Percentiles rank a stretch among this genome's conserved stretches.
phyloP scores from a whole-genome alignment of 2,113 vertebrate genomes.

The Argyrosomus japonicus region DNA sequence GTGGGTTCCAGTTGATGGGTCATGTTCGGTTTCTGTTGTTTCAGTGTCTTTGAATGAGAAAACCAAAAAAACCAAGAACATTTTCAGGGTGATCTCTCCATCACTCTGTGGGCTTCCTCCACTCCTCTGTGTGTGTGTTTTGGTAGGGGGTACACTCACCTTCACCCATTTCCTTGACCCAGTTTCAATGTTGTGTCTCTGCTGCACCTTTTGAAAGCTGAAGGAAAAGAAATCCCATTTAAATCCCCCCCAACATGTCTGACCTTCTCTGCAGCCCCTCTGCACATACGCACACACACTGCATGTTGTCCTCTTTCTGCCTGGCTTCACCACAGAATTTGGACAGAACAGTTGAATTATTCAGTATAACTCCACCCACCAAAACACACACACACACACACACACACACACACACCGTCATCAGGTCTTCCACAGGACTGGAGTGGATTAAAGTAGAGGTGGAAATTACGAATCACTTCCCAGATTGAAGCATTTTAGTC shows the following conservation, averaged over 20 bases:
- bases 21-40: neutral
- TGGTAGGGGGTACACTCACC: constrained; percentile 54
- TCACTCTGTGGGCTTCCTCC: constrained; percentile 27
- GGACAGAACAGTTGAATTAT: constrained; percentile 81
- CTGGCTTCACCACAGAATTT: constrained; percentile 77
- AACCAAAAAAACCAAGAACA: neutral
- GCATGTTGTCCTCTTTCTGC: constrained; percentile 76
- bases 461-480: constrained; percentile 14
- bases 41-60: neutral
- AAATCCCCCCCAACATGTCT: constrained; percentile 60
- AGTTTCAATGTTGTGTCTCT: constrained; percentile 65
- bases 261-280: constrained; percentile 64
- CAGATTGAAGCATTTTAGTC: neutral
- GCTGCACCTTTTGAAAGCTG: constrained; percentile 59
- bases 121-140: constrained; percentile 17
- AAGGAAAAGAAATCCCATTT: constrained; percentile 67
- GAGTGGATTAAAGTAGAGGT: constrained; percentile 30
- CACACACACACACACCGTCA: constrained; percentile 28
- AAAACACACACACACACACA: constrained; percentile 28
- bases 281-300: constrained; percentile 26
- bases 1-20: neutral
- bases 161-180: constrained; percentile 77
- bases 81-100: constrained; percentile 38
- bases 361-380: constrained; percentile 60
- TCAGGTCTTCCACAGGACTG: constrained; percentile 9